These are phyloP conservation scores for Anguilla japonica DNA, from an alignment of 2,113 vertebrate genomes.

Conservation along the genomic window DNA sequence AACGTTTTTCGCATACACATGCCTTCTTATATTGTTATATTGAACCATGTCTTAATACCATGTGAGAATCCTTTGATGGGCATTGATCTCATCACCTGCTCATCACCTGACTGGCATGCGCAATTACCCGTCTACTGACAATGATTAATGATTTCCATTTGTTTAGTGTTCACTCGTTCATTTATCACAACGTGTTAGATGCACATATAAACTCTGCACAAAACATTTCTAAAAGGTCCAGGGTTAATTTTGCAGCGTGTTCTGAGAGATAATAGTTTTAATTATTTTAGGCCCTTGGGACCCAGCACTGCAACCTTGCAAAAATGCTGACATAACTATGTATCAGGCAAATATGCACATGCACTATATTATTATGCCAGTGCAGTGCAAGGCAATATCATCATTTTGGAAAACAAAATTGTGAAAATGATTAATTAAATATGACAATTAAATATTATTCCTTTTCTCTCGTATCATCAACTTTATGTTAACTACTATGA, in stretches of 20 bases:
- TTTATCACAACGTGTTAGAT: neutral
- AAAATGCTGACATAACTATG: neutral
- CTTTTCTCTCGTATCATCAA: no score
- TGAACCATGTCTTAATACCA: neutral
- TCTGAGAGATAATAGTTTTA: slow-evolving; percentile 2
- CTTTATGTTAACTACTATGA: no score
- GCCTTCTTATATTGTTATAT: neutral
- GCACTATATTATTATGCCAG: neutral
- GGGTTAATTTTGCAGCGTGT: neutral
- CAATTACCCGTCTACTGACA: neutral
- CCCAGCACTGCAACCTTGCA: neutral
- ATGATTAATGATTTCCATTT: neutral
- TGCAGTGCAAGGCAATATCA: no score
- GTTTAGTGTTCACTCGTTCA: neutral
- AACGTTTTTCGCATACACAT: no score
- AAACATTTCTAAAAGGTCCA: neutral
- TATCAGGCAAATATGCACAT: neutral
- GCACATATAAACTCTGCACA: neutral
- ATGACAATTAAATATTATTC: no score
- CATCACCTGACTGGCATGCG: neutral
- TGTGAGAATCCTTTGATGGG: neutral
- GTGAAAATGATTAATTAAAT: no score
- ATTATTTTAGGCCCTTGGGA: neutral
- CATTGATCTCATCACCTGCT: slow-evolving; percentile 3
- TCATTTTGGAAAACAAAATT: no score